These are phyloP conservation scores for Montipora sp. DNA, from an alignment of 64 coral and sea anemone species.

Conservation along the genomic window DNA sequence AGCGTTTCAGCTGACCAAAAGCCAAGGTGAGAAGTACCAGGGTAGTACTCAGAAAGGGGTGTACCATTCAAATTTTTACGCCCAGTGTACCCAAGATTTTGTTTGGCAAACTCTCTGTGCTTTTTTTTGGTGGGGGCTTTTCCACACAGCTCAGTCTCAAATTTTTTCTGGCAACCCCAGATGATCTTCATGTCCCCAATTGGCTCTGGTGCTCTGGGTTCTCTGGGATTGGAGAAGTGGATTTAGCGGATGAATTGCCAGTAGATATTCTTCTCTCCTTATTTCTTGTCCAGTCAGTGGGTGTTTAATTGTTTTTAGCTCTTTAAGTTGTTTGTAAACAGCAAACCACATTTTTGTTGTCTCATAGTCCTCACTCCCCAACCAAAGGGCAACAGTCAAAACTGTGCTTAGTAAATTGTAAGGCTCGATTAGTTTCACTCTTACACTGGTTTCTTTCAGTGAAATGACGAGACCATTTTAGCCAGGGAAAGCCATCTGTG, in stretches of 20 bases:
- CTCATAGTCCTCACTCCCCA: constrained; percentile 64
- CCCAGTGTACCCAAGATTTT: constrained; percentile 47
- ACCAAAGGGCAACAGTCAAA: constrained; percentile 48
- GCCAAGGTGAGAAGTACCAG: constrained; percentile 42
- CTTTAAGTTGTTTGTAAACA: constrained; percentile 46
- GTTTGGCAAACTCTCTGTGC: constrained; percentile 61
- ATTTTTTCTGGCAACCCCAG: constrained; percentile 19
- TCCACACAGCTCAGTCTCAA: constrained; percentile 1
- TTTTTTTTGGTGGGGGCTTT: constrained; percentile 51
- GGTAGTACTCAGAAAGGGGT: constrained; percentile 52
- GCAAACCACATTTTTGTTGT: constrained; percentile 30
- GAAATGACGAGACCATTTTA: constrained; percentile 70
- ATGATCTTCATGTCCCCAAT: constrained; percentile 66
- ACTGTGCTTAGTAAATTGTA: constrained; percentile 70
- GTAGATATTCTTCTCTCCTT: constrained; percentile 27
- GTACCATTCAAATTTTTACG: constrained; percentile 34
- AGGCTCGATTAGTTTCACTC: constrained; percentile 74
- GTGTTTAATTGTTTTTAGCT: constrained; percentile 48
- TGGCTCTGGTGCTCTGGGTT: constrained; percentile 59
- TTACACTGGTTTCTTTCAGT: constrained; percentile 55
- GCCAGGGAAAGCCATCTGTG: constrained; percentile 55
- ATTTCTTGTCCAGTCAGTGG: constrained; percentile 40
- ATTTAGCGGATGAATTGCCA: constrained; percentile 45
- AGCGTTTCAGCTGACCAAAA: constrained; percentile 29
- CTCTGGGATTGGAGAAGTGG: constrained; percentile 63